These are phyloP conservation scores for Corythornis cristatus DNA, from an alignment of 2,113 vertebrate genomes.

Conservation along the genomic window DNA sequence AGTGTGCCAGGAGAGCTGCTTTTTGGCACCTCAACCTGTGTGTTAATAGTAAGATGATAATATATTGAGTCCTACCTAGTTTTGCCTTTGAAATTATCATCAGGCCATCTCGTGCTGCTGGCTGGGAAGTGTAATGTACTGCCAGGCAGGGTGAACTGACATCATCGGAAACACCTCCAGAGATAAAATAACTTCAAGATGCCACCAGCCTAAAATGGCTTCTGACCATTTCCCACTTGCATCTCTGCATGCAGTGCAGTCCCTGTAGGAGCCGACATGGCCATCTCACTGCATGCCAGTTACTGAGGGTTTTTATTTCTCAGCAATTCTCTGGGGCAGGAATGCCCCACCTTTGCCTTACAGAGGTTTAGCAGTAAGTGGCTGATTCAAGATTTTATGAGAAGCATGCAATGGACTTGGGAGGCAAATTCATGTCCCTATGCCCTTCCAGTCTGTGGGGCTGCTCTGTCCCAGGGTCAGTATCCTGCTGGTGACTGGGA, in stretches of 20 bases:
- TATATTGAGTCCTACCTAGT: background rate
- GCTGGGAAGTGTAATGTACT: background rate
- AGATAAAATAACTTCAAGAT: background rate
- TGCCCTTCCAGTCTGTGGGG: background rate
- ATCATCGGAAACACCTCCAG: background rate
- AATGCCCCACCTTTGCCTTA: background rate
- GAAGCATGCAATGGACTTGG: fast-evolving
- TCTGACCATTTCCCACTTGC: background rate
- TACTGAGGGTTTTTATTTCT: fast-evolving
- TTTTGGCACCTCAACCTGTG: background rate
- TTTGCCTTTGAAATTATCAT: background rate
- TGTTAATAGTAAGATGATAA: background rate
- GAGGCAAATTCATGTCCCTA: background rate
- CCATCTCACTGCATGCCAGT: fast-evolving
- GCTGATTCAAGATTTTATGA: background rate
- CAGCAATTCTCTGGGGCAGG: background rate
- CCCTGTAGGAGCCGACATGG: background rate
- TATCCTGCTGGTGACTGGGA: background rate
- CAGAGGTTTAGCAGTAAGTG: background rate
- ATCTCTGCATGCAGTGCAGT: background rate
- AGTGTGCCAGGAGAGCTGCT: background rate
- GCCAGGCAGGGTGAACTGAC: background rate
- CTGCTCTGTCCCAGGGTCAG: background rate
- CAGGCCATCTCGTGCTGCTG: background rate
- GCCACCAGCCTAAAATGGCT: background rate